phyloP scores from a whole-genome alignment of 2,888 invertebrate genomes.

The Apodemia zela region DNA sequence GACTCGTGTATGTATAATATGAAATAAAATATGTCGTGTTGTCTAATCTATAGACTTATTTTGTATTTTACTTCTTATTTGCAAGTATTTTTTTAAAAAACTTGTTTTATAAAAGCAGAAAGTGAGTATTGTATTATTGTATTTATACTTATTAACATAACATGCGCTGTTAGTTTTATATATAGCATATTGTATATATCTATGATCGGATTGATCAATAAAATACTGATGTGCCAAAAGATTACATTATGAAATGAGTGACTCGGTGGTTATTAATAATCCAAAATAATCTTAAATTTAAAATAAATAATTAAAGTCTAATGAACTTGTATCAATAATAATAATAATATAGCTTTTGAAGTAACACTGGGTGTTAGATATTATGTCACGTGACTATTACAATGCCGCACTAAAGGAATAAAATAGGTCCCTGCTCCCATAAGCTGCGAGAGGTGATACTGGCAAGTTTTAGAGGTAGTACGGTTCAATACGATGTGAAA shows the following conservation, averaged over 20 bases:
- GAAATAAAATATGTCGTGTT: no score
- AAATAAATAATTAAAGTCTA: conserved; percentile 9
- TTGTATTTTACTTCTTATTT: no score
- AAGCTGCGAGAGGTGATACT: not conserved
- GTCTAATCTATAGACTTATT: no score
- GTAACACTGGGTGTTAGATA: conserved; percentile 14
- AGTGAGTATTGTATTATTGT: no score
- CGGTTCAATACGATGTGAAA: not conserved
- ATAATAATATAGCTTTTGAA: conserved; percentile 11
- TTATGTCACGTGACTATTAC: conserved; percentile 8
- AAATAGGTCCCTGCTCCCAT: not conserved
- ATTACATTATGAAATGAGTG: not conserved
- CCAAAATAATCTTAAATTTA: conserved; percentile 11
- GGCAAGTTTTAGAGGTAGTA: not conserved
- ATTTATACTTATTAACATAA: no score
- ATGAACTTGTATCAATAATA: conserved; percentile 15
- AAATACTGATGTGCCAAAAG: conserved; percentile 4
- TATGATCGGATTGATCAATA: conserved; percentile 7
- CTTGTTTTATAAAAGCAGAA: no score
- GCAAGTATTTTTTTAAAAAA: no score
- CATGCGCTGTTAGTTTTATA: not conserved
- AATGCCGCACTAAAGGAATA: not conserved
- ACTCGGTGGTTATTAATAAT: conserved; percentile 12
- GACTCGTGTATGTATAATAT: no score
- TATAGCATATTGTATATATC: conserved; percentile 18